Evolutionary conservation across 64 coral and sea anemone genomes (phyloP), one percentile per base, ranked within the genome.

Genomic region (Catalaphyllia jardinei): DNA sequence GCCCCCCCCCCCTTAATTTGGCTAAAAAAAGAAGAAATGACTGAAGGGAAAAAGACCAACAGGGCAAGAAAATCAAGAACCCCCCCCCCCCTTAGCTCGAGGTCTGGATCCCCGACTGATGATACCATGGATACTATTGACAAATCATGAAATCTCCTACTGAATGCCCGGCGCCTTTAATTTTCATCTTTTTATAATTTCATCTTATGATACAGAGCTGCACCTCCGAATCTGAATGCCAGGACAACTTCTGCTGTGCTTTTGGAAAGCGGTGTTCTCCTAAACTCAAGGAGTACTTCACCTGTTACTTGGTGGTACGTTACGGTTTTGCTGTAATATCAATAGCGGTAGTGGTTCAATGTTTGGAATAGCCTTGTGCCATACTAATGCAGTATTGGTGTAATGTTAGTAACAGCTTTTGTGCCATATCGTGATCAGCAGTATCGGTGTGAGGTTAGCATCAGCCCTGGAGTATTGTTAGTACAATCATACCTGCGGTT

Each of bases 221-320:
- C 64, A 81, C 33, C n/a, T 13, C 22, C n/a, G 93, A 95, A 16
- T 14, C 17, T 22, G 93, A 91, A 2, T 95, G 93, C 69, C 73
- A 77, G 22, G 38, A 90, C 5, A 95, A 95, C 76, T 91, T 75
- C 19, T 95, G 93, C 69, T 95, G 93, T 31, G 61, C 80, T 11
- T 91, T 95, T 65, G 86, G 86, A 6, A 95, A 83, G 25, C 42
- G 90, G 33, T 95, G 93, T 60, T 60, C 86, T 11, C 73, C 61
- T 35, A 95, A 85, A 84, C 51, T 91, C 14, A 22, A 27, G 3
- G 79, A 95, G 67, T 89, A 86, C 62, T 71, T 87, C 25, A 91
- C 93, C 14, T 95, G 93, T 51, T 88, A 27, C 75, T 33, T 95
- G 9, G 64, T 59, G 64, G 93, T 95, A 62, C 87, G 88, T 64